Evolutionary conservation across 30 jellyfish, hydroid and myxozoan species (phyloP).

Genomic region (Cassiopea xamachana): DNA sequence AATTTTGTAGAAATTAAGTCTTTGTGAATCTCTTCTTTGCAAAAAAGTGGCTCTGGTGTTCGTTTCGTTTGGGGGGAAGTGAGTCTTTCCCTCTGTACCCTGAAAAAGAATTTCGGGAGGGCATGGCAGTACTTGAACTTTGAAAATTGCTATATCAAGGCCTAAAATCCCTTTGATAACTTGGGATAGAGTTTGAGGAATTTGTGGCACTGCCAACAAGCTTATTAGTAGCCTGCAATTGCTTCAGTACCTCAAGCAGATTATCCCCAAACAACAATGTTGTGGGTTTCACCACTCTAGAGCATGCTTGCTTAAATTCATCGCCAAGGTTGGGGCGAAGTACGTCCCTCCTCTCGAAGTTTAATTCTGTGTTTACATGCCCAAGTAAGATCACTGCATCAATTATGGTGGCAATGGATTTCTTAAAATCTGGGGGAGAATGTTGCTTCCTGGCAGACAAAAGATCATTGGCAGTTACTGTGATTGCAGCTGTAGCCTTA

Average conservation of each 20-base stretch:
- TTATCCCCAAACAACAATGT: background rate
- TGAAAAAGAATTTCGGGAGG: background rate
- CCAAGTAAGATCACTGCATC: too few species aligned
- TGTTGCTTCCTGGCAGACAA: background rate
- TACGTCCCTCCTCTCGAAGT: background rate
- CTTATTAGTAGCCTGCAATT: background rate
- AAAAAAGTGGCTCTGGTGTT: background rate
- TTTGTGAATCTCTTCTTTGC: conserved; percentile 14
- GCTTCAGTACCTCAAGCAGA: background rate
- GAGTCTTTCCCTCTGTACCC: background rate
- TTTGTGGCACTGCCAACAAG: background rate
- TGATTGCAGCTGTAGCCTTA: conserved; percentile 5
- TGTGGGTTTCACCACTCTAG: background rate
- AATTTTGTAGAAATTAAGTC: background rate
- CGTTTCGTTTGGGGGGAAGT: background rate
- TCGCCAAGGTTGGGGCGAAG: background rate
- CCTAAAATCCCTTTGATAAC: background rate
- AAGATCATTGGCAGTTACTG: background rate
- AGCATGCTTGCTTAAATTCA: background rate
- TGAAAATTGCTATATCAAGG: background rate
- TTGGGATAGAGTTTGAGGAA: background rate
- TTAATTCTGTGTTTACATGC: background rate
- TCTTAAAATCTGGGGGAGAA: too few species aligned
- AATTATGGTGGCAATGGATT: too few species aligned
- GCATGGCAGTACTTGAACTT: background rate